Evolutionary conservation across 30 jellyfish, hydroid and myxozoan species (phyloP).

Genomic region (Mastigias papua): DNA sequence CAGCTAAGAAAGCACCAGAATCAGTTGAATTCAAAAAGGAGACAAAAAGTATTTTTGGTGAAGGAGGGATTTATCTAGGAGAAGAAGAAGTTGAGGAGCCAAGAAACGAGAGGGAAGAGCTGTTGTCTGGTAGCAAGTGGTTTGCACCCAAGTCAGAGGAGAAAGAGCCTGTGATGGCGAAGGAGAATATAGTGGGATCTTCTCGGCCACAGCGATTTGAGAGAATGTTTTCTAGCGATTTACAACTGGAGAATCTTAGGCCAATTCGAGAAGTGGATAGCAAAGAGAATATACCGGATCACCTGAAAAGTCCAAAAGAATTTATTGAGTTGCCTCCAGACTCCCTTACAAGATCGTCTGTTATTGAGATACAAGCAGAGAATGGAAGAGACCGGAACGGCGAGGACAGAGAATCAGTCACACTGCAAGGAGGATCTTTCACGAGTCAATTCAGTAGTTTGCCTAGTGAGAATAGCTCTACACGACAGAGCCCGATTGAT

Average conservation of each 20-base stretch:
- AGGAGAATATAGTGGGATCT: not conserved
- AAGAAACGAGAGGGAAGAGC: constrained; percentile 54
- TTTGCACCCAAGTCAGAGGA: constrained; percentile 48
- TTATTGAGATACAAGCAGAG: constrained; percentile 51
- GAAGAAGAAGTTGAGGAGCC: constrained; percentile 76
- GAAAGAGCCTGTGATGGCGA: constrained; percentile 10
- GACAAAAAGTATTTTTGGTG: constrained; percentile 60
- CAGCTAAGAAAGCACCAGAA: constrained; percentile 57
- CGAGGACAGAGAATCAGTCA: constrained; percentile 8
- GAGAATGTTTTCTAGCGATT: constrained; percentile 59
- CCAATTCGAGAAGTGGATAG: constrained; percentile 82
- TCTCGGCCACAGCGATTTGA: constrained; percentile 52
- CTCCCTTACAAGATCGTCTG: constrained; percentile 28
- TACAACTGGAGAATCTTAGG: constrained; percentile 57
- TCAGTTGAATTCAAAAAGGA: not conserved
- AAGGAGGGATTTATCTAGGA: constrained; percentile 86
- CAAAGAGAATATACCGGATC: constrained; percentile 59
- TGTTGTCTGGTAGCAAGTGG: constrained; percentile 48
- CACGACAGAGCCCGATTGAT: constrained; percentile 69
- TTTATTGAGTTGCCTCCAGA: constrained; percentile 15
- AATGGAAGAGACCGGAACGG: constrained; percentile 32
- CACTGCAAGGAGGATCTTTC: constrained; percentile 69
- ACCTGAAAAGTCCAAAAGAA: constrained; percentile 2
- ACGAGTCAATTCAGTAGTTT: constrained; percentile 67
- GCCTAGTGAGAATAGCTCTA: constrained; percentile 75